Conservation (phyloP, 2,888 invertebrate species). For the Drosophila demipolita region DNA sequence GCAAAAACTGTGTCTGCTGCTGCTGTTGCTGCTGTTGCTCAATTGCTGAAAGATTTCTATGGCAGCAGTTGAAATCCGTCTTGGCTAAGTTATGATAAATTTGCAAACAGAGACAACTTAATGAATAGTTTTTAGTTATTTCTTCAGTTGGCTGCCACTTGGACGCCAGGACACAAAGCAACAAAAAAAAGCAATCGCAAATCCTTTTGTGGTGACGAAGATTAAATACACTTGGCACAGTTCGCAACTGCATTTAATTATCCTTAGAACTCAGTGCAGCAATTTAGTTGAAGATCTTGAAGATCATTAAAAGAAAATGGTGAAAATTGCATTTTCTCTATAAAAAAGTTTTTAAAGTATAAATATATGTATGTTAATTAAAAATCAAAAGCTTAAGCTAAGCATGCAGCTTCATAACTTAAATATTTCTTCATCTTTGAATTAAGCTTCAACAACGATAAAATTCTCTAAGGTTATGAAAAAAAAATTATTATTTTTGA, state of each 20-base stretch:
- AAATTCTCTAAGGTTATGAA: background rate
- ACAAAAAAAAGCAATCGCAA: background rate
- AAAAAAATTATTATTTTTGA: background rate
- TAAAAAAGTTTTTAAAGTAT: background rate
- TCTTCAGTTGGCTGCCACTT: conserved; percentile 47
- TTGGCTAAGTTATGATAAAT: conserved; percentile 73
- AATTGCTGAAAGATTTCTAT: conserved; percentile 16
- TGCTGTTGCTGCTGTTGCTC: background rate
- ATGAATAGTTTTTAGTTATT: conserved; percentile 68
- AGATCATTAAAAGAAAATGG: background rate
- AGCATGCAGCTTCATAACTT: background rate
- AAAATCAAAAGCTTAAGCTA: background rate
- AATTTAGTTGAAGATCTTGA: background rate
- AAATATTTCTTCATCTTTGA: background rate
- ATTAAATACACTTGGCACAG: conserved; percentile 12
- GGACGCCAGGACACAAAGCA: conserved; percentile 24
- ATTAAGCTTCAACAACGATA: background rate
- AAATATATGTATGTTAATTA: background rate
- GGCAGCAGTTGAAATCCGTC: conserved; percentile 54
- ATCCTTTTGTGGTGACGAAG: background rate
- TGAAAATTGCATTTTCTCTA: background rate
- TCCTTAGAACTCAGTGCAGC: background rate
- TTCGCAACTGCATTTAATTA: background rate
- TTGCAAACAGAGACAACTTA: conserved; percentile 73
- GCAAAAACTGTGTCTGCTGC: conserved; percentile 3